A percentile compares a stretch with the other conserved stretches of the same genome.
These are phyloP conservation scores for Callipepla californica DNA, from an alignment of 2,113 vertebrate genomes.

Conservation along the genomic window DNA sequence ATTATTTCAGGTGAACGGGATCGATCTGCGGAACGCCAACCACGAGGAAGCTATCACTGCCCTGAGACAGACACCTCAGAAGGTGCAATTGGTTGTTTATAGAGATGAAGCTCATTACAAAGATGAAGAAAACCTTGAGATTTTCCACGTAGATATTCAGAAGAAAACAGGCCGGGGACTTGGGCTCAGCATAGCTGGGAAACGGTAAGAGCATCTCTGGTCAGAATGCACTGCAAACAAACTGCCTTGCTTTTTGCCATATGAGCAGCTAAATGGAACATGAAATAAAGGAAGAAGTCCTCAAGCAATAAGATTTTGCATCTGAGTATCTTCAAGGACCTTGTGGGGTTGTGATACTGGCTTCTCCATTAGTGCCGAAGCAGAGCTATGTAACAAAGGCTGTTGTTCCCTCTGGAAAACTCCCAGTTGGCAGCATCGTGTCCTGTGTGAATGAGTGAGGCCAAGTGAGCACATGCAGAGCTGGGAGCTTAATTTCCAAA, in stretches of 20 bases:
- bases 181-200: constrained; percentile 96
- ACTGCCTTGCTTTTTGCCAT: neutral
- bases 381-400: too few relatives aligned
- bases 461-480: rapidly evolving
- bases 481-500: neutral
- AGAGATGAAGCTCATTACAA: constrained; percentile 89
- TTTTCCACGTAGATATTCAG: constrained; percentile 89
- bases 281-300: neutral
- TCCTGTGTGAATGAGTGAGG: rapidly evolving
- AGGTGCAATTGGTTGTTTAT: constrained; percentile 88
- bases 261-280: neutral
- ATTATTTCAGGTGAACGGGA: constrained; percentile 87
- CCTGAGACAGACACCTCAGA: constrained; percentile 89
- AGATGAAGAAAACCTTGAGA: constrained; percentile 90
- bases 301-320: neutral
- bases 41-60: constrained; percentile 93
- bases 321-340: neutral
- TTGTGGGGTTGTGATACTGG: neutral
- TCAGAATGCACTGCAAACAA: neutral
- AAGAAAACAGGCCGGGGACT: constrained; percentile 91
- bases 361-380: neutral
- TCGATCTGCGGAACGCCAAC: constrained; percentile 87
- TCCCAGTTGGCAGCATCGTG: rapidly evolving
- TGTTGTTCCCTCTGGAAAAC: neutral
- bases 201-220: constrained; percentile 80